These are phyloP conservation scores for Lottia gigantea DNA, from an alignment of 2,888 invertebrate genomes.

Conservation along the genomic window DNA sequence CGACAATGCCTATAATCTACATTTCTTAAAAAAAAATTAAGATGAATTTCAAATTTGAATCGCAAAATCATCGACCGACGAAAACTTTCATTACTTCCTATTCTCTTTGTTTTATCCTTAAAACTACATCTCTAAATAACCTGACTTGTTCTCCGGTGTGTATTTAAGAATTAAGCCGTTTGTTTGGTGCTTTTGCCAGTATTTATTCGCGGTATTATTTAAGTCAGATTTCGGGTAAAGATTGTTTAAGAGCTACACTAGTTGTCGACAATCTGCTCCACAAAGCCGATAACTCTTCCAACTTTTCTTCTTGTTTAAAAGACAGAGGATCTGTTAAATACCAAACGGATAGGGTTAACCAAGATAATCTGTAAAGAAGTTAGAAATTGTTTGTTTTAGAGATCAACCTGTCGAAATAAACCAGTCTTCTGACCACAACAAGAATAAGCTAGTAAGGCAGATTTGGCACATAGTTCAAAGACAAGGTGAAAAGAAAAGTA, in stretches of 20 bases:
- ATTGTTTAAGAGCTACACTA: neutral
- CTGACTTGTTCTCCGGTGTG: constrained; percentile 16
- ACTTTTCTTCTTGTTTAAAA: neutral
- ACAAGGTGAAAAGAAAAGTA: neutral
- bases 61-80: neutral
- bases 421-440: constrained; percentile 17
- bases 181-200: constrained; percentile 16
- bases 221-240: constrained; percentile 16
- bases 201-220: constrained; percentile 16
- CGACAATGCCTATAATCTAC: too few species aligned
- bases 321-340: constrained; percentile 17
- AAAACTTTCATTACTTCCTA: neutral
- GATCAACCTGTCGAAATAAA: constrained; percentile 15
- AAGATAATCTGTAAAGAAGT: constrained; percentile 17
- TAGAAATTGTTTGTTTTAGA: constrained; percentile 18
- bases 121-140: constrained; percentile 8
- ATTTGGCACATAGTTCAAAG: constrained; percentile 24
- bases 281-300: constrained; percentile 3
- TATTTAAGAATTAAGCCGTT: constrained; percentile 15
- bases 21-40: too few species aligned
- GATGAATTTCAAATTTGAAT: neutral
- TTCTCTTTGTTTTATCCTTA: constrained; percentile 4
- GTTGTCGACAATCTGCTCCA: constrained; percentile 7
- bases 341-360: constrained; percentile 14
- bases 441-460: constrained; percentile 12